These are phyloP conservation scores for Pimephales promelas DNA, from an alignment of 2,113 vertebrate genomes.

Conservation along the genomic window DNA sequence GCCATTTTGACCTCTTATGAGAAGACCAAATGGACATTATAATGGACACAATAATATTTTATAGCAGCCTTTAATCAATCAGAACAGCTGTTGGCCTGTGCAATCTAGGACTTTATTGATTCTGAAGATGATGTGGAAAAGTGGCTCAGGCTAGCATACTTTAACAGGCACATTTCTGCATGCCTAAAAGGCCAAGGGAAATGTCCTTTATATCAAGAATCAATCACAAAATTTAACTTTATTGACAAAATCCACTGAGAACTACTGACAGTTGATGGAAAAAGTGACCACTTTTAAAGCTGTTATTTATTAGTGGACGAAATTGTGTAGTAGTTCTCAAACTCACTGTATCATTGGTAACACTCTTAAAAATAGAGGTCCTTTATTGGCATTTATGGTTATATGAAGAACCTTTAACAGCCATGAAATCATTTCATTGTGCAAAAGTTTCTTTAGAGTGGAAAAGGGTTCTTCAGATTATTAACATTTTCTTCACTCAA, in stretches of 20 bases:
- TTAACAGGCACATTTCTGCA: slow-evolving; percentile 44
- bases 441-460: too few species aligned
- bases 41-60: slow-evolving; percentile 20
- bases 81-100: slow-evolving; percentile 38
- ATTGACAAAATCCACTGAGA: slow-evolving; percentile 42
- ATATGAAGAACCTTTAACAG: too few species aligned
- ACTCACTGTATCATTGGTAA: not conserved
- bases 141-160: not conserved
- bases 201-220: slow-evolving; percentile 53
- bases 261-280: slow-evolving; percentile 53
- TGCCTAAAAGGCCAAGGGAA: slow-evolving; percentile 33
- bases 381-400: too few species aligned
- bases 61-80: slow-evolving; percentile 29
- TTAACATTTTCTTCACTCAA: too few species aligned
- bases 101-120: slow-evolving; percentile 42
- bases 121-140: slow-evolving; percentile 47
- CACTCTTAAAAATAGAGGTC: too few species aligned
- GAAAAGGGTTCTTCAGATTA: too few species aligned
- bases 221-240: slow-evolving; percentile 38
- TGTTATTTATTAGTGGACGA: slow-evolving; percentile 43
- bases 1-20: slow-evolving; percentile 4
- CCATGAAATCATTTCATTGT: too few species aligned
- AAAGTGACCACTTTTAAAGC: slow-evolving; percentile 39
- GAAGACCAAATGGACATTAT: slow-evolving; percentile 9
- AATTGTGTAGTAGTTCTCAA: slow-evolving; percentile 27